phyloP scores from a whole-genome alignment of 2,888 invertebrate species.

The Seira musarum region DNA sequence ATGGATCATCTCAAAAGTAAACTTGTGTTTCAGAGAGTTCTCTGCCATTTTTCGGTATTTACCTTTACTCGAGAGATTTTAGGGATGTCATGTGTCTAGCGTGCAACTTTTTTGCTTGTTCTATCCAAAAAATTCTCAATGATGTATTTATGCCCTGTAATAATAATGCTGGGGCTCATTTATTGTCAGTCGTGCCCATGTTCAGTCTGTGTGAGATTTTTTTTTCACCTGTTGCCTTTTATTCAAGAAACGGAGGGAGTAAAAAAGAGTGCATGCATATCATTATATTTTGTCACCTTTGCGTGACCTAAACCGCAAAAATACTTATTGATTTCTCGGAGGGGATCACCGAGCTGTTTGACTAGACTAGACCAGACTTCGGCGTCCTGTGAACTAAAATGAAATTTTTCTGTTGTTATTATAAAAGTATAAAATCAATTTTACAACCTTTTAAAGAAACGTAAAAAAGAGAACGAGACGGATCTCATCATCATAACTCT shows the following conservation, averaged over 20 bases:
- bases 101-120: constrained; percentile 6
- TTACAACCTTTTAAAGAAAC: background rate
- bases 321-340: background rate
- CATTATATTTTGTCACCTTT: constrained; percentile 10
- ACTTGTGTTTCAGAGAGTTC: too few relatives aligned
- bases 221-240: background rate
- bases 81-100: constrained; percentile 3
- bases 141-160: background rate
- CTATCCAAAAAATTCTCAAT: background rate
- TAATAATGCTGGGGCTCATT: constrained; percentile 2
- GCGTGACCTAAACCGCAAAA: constrained; percentile 10
- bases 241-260: too few relatives aligned
- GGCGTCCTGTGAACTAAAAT: background rate
- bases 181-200: background rate
- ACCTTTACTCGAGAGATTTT: background rate
- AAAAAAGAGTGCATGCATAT: constrained; percentile 1
- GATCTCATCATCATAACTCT: constrained; percentile 3
- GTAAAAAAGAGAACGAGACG: background rate
- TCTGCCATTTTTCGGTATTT: background rate
- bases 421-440: background rate
- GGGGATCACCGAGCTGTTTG: background rate
- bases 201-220: background rate
- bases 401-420: background rate
- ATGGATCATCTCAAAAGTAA: too few relatives aligned
- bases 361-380: background rate